Base-by-base conservation (phyloP, 2,797 vertebrate genomes). In the Fundulus diaphanus region DNA sequence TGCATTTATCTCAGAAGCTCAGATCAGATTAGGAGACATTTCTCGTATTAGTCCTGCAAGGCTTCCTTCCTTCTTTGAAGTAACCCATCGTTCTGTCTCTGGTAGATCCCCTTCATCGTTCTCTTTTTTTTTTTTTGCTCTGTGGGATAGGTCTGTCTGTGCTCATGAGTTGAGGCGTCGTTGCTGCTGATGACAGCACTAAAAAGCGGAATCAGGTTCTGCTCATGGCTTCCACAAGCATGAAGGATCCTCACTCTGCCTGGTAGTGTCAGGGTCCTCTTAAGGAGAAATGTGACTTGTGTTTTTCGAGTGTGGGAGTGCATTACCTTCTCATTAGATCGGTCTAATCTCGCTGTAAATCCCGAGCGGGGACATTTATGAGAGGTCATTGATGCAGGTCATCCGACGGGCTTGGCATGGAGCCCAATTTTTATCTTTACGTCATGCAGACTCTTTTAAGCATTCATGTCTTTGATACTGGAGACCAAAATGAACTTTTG, bases 131-230 rank as follows among this genome's bases (percentile, higher is more conserved):
- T 54, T 72, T 85, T 86, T 72, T 73, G 67, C 85, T 86, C 70
- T 77, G 68, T 65, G 78, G 87, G 85, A 87, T 77, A 82, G 81
- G 66, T 77, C 73, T 84, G 63, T 84, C 77, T 90, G 82, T 90
- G 73, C 89, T 86, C 54, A 73, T 51, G 69, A 72, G 81, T 37
- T 0, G 63, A 85, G 82, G 70, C 63, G 42, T 76, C 72, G 8
- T 71, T 79, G 79, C 80, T 86, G 90, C 87, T 91, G 85, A 86
- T 90, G 81, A 88, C 88, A 89, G 85, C 89, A 67, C 81, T 76
- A 90, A 88, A 92, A 89, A 91, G 82, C 79, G 71, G 90, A 89
- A 68, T 93, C 80, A 13, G 79, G 83, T 92, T 89, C 85, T 88
- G 78, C 67, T 87, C 31, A 0, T 80, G 78, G 78, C 86, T 88